These are phyloP conservation scores for Scleropages formosus DNA, from an alignment of 2,797 vertebrate genomes.

Conservation along the genomic window DNA sequence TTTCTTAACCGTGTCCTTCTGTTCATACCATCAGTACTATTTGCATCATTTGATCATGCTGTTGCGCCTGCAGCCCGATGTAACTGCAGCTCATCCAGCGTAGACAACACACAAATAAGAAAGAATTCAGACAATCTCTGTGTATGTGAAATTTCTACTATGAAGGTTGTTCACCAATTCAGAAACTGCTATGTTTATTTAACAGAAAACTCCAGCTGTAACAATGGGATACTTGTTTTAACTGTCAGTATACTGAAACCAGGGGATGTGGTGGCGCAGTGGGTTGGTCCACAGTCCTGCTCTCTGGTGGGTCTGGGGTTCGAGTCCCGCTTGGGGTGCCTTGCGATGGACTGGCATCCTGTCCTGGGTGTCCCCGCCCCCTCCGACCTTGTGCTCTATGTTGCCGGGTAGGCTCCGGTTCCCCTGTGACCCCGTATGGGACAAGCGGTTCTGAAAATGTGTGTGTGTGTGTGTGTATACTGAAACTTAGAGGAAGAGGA, in stretches of 20 bases:
- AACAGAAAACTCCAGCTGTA: neutral
- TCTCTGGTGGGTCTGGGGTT: no score
- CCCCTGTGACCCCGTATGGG: no score
- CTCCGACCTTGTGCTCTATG: no score
- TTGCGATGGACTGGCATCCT: no score
- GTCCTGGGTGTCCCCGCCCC: no score
- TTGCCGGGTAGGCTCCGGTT: no score
- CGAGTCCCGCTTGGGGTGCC: no score
- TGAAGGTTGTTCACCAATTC: neutral
- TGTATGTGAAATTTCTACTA: neutral
- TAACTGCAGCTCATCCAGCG: neutral
- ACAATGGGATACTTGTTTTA: neutral
- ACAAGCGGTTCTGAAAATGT: no score
- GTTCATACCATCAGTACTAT: neutral
- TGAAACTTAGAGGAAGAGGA: neutral
- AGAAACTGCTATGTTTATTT: neutral
- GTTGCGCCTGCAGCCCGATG: neutral
- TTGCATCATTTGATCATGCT: neutral
- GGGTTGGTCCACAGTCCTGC: no score
- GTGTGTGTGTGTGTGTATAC: no score
- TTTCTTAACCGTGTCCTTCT: neutral
- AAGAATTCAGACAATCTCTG: constrained; percentile 4
- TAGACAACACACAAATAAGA: constrained; percentile 1
- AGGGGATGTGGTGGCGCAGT: no score
- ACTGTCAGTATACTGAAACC: neutral